Percentiles rank a stretch among this genome's conserved stretches.
These are phyloP conservation scores for Brachypalpus laphriformis DNA, from an alignment of 2,888 invertebrate species.

Conservation along the genomic window DNA sequence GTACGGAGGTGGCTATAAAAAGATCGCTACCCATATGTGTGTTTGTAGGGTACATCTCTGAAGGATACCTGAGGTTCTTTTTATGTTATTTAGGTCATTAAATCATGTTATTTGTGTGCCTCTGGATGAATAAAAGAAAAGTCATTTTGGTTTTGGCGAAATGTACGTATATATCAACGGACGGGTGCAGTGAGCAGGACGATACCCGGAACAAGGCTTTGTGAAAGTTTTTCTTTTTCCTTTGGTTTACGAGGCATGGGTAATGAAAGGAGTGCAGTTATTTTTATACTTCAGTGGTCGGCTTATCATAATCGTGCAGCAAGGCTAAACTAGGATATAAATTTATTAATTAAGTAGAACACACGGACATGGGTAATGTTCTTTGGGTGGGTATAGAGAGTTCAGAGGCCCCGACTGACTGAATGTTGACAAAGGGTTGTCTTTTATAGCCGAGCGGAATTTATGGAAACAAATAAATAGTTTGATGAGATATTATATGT, in stretches of 20 bases:
- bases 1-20: slow-evolving; percentile 30
- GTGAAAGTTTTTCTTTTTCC: slow-evolving; percentile 24
- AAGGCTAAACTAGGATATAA: slow-evolving; percentile 32
- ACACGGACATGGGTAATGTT: background rate
- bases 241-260: slow-evolving; percentile 16
- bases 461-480: background rate
- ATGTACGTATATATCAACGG: slow-evolving; percentile 48
- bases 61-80: slow-evolving; percentile 56
- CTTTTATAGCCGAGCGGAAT: background rate
- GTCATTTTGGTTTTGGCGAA: slow-evolving; percentile 51
- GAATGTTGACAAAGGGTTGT: background rate
- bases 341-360: slow-evolving; percentile 48
- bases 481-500: slow-evolving; percentile 12
- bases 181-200: slow-evolving; percentile 3
- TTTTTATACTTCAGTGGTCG: slow-evolving; percentile 43
- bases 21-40: slow-evolving; percentile 39
- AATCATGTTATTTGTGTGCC: slow-evolving; percentile 57
- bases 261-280: slow-evolving; percentile 51
- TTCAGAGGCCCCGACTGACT: background rate
- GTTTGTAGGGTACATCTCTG: background rate
- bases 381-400: background rate
- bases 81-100: slow-evolving; percentile 59
- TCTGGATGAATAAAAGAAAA: slow-evolving; percentile 44
- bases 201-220: background rate
- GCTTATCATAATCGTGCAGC: slow-evolving; percentile 48